phyloP scores from a whole-genome alignment of 1,140 invertebrate genomes.

The Zaprionus ghesquierei region DNA sequence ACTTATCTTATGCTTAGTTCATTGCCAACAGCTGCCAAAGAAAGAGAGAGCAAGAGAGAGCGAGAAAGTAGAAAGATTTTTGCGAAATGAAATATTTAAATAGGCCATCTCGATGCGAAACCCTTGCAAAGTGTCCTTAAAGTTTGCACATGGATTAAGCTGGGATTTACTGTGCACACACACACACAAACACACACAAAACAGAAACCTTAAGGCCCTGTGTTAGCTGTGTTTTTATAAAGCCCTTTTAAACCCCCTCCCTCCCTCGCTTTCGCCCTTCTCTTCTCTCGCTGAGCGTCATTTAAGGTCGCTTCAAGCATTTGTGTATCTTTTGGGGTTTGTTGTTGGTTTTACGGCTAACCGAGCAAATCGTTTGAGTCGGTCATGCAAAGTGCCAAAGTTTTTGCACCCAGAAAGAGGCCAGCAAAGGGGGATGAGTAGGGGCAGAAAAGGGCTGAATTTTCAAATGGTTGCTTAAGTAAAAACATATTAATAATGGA shows the following conservation, averaged over 20 bases:
- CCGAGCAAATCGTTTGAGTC: slow-evolving; percentile 72
- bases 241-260: slow-evolving; percentile 28
- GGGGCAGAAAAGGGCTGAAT: not conserved
- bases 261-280: not conserved
- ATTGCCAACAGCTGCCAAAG: slow-evolving; percentile 34
- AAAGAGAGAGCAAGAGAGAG: not conserved
- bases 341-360: slow-evolving; percentile 59
- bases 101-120: slow-evolving; percentile 44
- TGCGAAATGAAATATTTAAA: slow-evolving; percentile 65
- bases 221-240: slow-evolving; percentile 45
- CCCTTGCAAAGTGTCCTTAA: slow-evolving; percentile 65
- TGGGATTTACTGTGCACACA: slow-evolving; percentile 53
- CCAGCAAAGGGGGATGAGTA: not conserved
- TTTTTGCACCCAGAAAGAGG: slow-evolving; percentile 52
- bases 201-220: slow-evolving; percentile 35
- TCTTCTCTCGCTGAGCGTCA: slow-evolving; percentile 33
- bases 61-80: slow-evolving; percentile 20
- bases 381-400: slow-evolving; percentile 73
- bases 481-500: slow-evolving; percentile 48
- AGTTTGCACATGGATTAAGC: slow-evolving; percentile 71
- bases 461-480: slow-evolving; percentile 39
- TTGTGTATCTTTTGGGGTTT: slow-evolving; percentile 61
- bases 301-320: slow-evolving; percentile 65
- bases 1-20: slow-evolving; percentile 24
- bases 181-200: not conserved